Percentiles rank a stretch among this genome's conserved stretches.
These are phyloP conservation scores for Psococerastis gibbosa DNA, from an alignment of 2,888 invertebrate genomes.

Conservation along the genomic window DNA sequence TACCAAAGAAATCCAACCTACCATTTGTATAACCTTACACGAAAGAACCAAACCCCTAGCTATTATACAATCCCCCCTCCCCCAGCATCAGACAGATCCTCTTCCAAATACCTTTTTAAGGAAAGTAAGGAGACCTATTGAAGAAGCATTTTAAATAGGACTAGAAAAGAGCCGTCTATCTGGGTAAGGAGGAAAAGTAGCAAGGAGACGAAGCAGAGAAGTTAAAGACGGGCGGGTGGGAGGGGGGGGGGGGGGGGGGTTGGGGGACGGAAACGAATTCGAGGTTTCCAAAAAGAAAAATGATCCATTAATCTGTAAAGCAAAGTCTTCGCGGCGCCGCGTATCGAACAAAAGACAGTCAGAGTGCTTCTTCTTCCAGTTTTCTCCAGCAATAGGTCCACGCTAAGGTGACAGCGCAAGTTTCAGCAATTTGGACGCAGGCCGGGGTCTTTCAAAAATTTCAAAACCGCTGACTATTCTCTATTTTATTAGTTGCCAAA, in stretches of 20 bases:
- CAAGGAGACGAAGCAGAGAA: too few species aligned
- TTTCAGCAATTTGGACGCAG: neutral
- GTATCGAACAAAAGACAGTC: slow-evolving; percentile 7
- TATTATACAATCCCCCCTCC: too few species aligned
- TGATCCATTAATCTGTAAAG: slow-evolving; percentile 5
- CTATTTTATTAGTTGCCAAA: slow-evolving; percentile 10
- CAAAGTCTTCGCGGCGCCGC: slow-evolving; percentile 5
- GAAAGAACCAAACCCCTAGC: too few species aligned
- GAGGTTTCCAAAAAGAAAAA: slow-evolving; percentile 1
- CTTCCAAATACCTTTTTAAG: too few species aligned
- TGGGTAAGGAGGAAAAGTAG: too few species aligned
- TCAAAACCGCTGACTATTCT: neutral
- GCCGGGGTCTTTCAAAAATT: neutral
- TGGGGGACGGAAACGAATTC: neutral
- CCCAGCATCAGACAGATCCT: too few species aligned
- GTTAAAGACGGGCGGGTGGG: neutral
- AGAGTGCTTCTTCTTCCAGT: slow-evolving; percentile 7
- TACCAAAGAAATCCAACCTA: too few species aligned
- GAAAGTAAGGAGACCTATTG: neutral
- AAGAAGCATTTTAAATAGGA: neutral
- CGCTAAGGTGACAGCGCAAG: neutral
- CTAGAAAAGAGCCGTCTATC: too few species aligned
- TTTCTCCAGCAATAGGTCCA: neutral
- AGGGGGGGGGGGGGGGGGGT: neutral
- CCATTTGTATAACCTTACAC: too few species aligned